Base-by-base conservation (phyloP, 2,888 invertebrate species). In the Strigamia crassipes region DNA sequence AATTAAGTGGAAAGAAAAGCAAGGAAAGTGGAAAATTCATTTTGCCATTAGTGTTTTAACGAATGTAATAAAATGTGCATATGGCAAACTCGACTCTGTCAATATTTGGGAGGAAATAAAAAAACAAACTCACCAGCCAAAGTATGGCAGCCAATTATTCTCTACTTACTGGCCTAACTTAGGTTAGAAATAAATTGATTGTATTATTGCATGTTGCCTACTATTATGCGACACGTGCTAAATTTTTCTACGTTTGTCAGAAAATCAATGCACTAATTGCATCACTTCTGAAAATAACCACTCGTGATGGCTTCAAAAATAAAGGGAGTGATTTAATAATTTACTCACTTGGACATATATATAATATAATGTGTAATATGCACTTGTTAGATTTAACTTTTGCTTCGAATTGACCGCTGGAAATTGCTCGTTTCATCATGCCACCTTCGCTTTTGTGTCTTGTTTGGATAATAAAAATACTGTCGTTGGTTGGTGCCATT, bases 261-360 rank as follows among this genome's bases (percentile, higher is more conserved):
- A 61, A 61, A 61, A 61, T 61, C 61, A 61, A 61, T 61, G 61
- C 18, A 61, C 61, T 61, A 61, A 61, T 61, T 61, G 61, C 61
- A 61, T 61, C 42, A 42, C 42, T 61, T 61, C 61, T 61, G 61
- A 61, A 61, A 61, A 61, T 61, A 61, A 61, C 61, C 10, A 61
- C 61, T 21, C 61, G 6, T 61, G 61, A 61, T 61, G 61, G 61
- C 23, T 61, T 15, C 23, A 18, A 61, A 61, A n/a, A 61, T 15
- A 61, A 61, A 61, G 34, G 6, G 34, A 42, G 15, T 42, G 42
- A 42, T 42, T 42, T 42, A 10, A 10, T 42, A 42, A 42, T 42
- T 42, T 42, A 42, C 1, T 42, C 6, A 10, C 2, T 42, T 15
- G 42, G n/a, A n/a, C n/a, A n/a, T n/a, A n/a, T n/a, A n/a, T n/a